These are phyloP conservation scores for Coecobrya sp. DNA, from an alignment of 2,888 invertebrate genomes.

Conservation along the genomic window DNA sequence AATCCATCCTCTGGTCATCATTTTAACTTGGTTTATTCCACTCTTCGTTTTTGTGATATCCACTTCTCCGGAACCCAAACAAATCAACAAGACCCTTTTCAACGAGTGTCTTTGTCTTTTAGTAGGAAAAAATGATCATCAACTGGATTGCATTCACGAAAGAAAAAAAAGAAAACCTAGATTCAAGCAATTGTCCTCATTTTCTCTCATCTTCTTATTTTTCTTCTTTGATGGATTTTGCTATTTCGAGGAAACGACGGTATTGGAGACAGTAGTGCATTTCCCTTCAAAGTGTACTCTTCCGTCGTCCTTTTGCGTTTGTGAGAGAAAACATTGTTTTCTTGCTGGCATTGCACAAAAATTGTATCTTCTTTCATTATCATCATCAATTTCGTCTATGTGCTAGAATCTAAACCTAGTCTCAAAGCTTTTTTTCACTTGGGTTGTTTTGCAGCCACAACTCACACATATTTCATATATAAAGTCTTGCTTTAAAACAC, in stretches of 20 bases:
- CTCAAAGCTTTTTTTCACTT: background rate
- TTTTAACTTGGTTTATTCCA: too few relatives aligned
- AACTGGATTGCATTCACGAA: background rate
- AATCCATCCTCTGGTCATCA: background rate
- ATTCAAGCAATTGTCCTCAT: conserved; percentile 40
- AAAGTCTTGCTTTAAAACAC: too few relatives aligned
- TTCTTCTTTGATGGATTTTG: conserved; percentile 10
- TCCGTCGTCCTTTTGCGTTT: background rate
- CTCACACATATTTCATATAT: too few relatives aligned
- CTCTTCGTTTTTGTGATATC: background rate
- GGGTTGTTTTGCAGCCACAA: background rate
- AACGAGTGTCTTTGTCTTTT: background rate
- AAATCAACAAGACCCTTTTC: conserved; percentile 28
- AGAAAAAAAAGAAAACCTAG: background rate
- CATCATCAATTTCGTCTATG: background rate
- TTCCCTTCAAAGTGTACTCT: background rate
- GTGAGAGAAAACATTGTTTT: conserved; percentile 14
- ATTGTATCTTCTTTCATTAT: background rate
- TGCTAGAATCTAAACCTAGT: too few relatives aligned
- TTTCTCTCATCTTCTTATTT: background rate
- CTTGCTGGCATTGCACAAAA: conserved; percentile 57
- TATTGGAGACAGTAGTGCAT: background rate
- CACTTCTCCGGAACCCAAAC: background rate
- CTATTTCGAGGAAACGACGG: background rate
- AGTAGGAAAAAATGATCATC: background rate